Percentiles rank a stretch among this genome's conserved stretches.
Evolutionary conservation across 2,888 invertebrate genomes (phyloP).

Genomic region (Caenorhabditis sp.): DNA sequence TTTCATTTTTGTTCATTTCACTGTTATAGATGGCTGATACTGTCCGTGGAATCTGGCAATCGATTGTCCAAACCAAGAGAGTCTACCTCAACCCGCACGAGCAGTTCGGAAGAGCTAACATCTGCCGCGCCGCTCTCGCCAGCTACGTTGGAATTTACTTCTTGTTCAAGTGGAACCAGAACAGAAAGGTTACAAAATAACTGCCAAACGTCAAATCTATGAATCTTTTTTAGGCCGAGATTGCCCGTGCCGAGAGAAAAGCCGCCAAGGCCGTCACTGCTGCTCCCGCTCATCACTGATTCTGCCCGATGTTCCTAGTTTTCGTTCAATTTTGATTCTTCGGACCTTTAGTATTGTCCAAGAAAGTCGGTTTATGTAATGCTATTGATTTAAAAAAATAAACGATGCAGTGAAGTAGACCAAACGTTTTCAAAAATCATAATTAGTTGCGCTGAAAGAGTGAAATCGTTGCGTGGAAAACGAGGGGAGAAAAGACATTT

Average conservation of each 20-base stretch:
- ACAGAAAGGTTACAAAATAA: conserved; percentile 63
- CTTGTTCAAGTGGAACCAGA: conserved; percentile 73
- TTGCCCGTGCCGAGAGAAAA: conserved; percentile 58
- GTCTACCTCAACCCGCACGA: conserved; percentile 76
- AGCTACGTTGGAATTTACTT: conserved; percentile 75
- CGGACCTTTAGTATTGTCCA: conserved; percentile 31
- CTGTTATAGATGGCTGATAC: conserved; percentile 71
- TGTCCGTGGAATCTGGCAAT: conserved; percentile 73
- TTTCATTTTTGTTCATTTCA: neutral
- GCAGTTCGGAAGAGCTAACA: conserved; percentile 77
- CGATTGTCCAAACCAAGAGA: conserved; percentile 71
- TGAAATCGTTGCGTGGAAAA: neutral
- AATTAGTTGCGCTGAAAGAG: neutral
- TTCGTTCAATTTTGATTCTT: conserved; percentile 25
- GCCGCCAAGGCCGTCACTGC: conserved; percentile 43
- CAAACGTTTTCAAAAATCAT: no score
- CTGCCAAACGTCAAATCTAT: neutral
- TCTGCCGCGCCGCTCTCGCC: conserved; percentile 74
- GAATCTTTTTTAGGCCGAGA: conserved; percentile 51
- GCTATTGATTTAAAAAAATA: conserved; percentile 29
- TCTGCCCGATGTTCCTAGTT: conserved; percentile 38
- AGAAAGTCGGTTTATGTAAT: conserved; percentile 45
- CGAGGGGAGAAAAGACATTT: no score
- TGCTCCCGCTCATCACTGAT: conserved; percentile 51
- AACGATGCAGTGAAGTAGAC: neutral